phyloP scores from a whole-genome alignment of 2,888 invertebrate species.

The Aquatica leii region DNA sequence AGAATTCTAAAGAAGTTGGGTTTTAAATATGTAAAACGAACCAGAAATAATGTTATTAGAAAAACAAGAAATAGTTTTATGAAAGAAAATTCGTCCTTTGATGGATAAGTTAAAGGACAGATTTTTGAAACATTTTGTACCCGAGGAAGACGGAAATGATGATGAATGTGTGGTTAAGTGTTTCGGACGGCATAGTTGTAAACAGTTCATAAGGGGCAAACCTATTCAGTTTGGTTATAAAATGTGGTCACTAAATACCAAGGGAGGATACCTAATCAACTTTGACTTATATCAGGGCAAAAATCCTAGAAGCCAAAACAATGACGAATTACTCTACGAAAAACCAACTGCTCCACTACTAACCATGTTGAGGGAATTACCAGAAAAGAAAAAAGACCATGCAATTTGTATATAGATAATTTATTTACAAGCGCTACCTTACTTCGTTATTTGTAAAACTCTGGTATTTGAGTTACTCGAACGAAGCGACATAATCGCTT shows the following conservation, averaged over 20 bases:
- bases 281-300: conserved; percentile 50
- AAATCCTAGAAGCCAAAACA: conserved; percentile 22
- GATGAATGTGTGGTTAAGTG: conserved; percentile 49
- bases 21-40: too few relatives aligned
- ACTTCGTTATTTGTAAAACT: too few relatives aligned
- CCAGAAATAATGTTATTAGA: too few relatives aligned
- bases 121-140: conserved; percentile 5
- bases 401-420: too few relatives aligned
- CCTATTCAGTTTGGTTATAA: too few relatives aligned
- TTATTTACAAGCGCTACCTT: too few relatives aligned
- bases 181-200: too few relatives aligned
- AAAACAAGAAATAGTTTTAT: too few relatives aligned
- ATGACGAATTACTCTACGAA: conserved; percentile 21
- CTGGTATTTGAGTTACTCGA: too few relatives aligned
- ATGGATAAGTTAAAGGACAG: neutral
- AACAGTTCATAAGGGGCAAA: too few relatives aligned
- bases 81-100: neutral
- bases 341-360: conserved; percentile 8
- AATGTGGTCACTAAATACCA: conserved; percentile 48
- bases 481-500: too few relatives aligned
- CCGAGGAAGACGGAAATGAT: conserved; percentile 13
- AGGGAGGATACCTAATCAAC: conserved; percentile 49
- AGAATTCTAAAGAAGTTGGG: too few relatives aligned
- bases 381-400: neutral
- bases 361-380: conserved; percentile 3